Evolutionary conservation across 2,113 vertebrate species (phyloP).

Genomic region (Apodemus speciosus): DNA sequence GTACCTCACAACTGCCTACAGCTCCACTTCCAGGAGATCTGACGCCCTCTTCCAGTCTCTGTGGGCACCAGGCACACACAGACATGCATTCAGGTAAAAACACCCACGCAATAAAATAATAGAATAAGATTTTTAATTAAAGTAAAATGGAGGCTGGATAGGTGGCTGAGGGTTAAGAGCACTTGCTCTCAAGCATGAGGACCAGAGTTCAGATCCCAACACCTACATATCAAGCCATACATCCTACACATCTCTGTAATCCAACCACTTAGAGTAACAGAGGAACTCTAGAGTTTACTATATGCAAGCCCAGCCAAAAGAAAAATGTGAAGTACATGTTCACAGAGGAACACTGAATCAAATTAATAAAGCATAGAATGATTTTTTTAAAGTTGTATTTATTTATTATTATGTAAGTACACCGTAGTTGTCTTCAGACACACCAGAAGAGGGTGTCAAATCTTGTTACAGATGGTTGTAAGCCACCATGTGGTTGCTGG

Average conservation of each 20-base stretch:
- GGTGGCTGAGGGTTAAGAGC: neutral
- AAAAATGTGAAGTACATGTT: neutral
- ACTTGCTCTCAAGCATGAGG: neutral
- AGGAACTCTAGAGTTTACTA: neutral
- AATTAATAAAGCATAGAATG: neutral
- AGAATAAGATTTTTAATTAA: neutral
- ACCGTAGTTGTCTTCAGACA: no score
- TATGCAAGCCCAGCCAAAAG: neutral
- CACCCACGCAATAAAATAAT: neutral
- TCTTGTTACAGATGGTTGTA: no score
- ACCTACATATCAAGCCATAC: neutral
- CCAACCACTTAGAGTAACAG: neutral
- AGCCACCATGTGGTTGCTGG: no score
- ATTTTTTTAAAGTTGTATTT: neutral
- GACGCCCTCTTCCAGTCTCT: neutral
- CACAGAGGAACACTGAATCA: neutral
- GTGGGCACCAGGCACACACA: neutral
- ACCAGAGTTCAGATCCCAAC: neutral
- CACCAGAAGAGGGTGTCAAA: no score
- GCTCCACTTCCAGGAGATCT: neutral
- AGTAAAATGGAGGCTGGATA: neutral
- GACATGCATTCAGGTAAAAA: neutral
- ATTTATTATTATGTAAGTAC: no score
- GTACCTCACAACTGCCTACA: neutral
- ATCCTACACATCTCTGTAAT: neutral